These are phyloP conservation scores for Neogale vison DNA, from an alignment of 2,113 vertebrate species.

Conservation along the genomic window DNA sequence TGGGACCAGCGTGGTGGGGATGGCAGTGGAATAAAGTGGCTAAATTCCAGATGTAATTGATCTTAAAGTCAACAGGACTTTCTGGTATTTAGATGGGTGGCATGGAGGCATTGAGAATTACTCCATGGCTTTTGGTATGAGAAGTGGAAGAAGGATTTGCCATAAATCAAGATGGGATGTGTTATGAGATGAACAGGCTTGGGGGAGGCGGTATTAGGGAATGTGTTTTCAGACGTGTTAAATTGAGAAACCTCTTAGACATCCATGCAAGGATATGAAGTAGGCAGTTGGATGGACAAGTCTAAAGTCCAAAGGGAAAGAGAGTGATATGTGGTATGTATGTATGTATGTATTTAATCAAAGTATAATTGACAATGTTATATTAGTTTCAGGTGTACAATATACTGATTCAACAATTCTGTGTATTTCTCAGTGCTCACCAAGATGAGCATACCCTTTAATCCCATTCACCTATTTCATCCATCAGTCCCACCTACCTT, in stretches of 20 bases:
- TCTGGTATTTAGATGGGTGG: background rate
- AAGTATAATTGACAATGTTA: background rate
- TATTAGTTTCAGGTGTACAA: background rate
- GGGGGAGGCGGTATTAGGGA: too few species aligned
- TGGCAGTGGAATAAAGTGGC: background rate
- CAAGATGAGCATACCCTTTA: background rate
- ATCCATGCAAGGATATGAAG: background rate
- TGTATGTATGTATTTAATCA: background rate
- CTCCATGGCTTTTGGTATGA: background rate
- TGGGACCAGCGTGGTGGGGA: background rate
- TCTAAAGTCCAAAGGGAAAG: background rate
- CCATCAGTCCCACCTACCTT: background rate
- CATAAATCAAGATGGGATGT: background rate
- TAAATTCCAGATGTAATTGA: background rate
- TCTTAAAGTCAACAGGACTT: background rate
- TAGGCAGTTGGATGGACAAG: background rate
- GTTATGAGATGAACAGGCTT: background rate
- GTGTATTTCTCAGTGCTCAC: background rate
- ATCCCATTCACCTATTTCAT: background rate
- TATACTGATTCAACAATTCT: background rate
- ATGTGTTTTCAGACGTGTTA: background rate
- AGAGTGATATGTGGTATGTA: too few species aligned
- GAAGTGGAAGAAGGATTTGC: background rate
- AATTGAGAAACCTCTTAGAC: background rate
- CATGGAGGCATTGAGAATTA: background rate